Conservation (phyloP, 2,888 invertebrate genomes). For the Crepidodera aurea region DNA sequence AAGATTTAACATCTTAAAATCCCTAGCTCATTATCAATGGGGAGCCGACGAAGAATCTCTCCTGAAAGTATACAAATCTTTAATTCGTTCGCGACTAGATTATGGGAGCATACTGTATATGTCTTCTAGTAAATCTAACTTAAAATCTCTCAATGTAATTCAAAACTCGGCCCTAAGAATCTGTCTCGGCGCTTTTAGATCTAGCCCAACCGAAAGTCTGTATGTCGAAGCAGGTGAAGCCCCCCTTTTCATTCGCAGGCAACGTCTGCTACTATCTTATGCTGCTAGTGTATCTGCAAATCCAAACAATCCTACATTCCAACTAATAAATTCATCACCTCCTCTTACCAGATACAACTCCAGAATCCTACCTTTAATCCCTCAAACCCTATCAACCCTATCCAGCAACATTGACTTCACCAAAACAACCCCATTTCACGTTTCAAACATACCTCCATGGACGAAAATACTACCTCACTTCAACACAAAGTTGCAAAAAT, state of each 20-base stretch:
- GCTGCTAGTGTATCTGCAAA: background rate
- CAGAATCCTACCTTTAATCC: no score
- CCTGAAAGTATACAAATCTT: background rate
- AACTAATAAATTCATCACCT: no score
- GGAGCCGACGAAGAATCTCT: background rate
- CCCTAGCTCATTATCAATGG: background rate
- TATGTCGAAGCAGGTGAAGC: background rate
- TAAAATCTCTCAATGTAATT: no score
- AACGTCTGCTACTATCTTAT: background rate
- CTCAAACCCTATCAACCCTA: no score
- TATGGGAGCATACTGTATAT: no score
- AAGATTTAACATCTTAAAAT: no score
- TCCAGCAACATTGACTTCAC: no score
- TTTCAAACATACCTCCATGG: no score
- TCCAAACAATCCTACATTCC: background rate
- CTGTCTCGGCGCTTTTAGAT: background rate
- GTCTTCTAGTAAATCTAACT: background rate
- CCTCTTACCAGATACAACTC: no score
- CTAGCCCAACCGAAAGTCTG: background rate
- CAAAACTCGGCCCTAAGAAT: background rate
- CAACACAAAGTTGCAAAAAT: no score
- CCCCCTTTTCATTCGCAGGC: background rate
- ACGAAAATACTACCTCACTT: no score
- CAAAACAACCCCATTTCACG: no score
- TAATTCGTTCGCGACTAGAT: background rate